Evolutionary conservation across 2,113 vertebrate species (phyloP), one percentile per base, ranked within the genome.

Genomic region (Notothenia rossii): DNA sequence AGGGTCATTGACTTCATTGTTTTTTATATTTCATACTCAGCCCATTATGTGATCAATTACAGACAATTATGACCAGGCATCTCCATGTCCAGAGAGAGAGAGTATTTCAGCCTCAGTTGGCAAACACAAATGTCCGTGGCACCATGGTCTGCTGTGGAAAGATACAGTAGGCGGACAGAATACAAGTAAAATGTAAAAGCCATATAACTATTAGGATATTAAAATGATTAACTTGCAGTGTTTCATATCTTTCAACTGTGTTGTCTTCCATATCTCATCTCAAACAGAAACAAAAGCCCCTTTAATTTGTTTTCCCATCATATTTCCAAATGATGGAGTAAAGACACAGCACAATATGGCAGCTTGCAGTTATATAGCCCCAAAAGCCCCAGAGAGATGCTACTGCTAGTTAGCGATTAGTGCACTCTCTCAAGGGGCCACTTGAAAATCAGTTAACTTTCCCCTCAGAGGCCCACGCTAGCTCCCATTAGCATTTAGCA

Each of bases 101-200:
- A 54, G 66, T 11, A 75, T 96, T 97, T 98, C 96, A 96, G 97
- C 96, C 95, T 97, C 95, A 96, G 94, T 97, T 95, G 96, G 92
- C 96, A 97, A 97, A 97, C 93, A 98, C 96, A 98, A 99, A 97
- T 94, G 94, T 95, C 93, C 95, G 95, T 96, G 94, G 95, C 83
- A 94, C 95, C 94, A 94, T 93, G 94, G 95, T 96, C 96, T 94
- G 91, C 95, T 97, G 96, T 96, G 95, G 95, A 85, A 75, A 79
- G 86, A 88, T 64, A 25, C 25, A 25, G 29, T 29, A 79, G 51
- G 82, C 18, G 13, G 56, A 69, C n/a, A 50, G 40, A 46, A 61
- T 29, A 71, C 71, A 61, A 68, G 40, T 18, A 49, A 72, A 76
- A 60, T 14, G 51, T 18, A 56, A 61, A 11, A 62, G 17, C 14